Base-by-base conservation (phyloP, 2,113 vertebrate species). In the Neodontobutis hainanensis region DNA sequence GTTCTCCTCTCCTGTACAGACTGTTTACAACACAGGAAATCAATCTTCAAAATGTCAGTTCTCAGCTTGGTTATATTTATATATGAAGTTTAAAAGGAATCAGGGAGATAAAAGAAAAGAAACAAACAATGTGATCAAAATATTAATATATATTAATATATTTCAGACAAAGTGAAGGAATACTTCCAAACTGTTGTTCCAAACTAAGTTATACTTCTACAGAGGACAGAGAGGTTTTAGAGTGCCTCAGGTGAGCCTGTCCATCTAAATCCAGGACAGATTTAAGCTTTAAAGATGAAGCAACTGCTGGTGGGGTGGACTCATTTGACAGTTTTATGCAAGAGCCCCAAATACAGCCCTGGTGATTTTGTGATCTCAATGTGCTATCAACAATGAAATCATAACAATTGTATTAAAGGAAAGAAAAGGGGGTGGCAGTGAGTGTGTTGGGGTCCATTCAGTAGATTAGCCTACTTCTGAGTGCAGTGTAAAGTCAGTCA, bases 381-480 rank as follows among this genome's bases (percentile, higher is more conserved):
- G n/a, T 49, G 52, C 62, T 35, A 53, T n/a, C 57, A 71, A 40
- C 12, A 36, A 44, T 48, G 36, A 48, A 55, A 61, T 62, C 49
- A 53, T 69, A 80, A 49, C 44, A 51, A 16, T 1, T 19, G 44
- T 46, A 12, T 12, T 35, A n/a, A 11, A 8, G 19, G 19, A 27
- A 3, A 27, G 19, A 27, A 27, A 27, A 27, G 19, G 19, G 19
- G 19, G 19, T 27, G 12, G 3, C 11, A 8, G 59, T 34, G 40
- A 43, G 62, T 27, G 59, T 49, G 57, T 58, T 49, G 47, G 55
- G 59, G 34, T 49, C 60, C 67, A 64, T n/a, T 5, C 14, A 49
- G 60, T 46, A 53, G 64, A 50, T 68, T 71, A 81, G 78, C 70
- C 73, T 69, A 78, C 67, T 77, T 85, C 65, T 63, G 43, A 69